These are phyloP conservation scores for Equus przewalskii DNA, from an alignment of 2,113 vertebrate species.

Conservation along the genomic window DNA sequence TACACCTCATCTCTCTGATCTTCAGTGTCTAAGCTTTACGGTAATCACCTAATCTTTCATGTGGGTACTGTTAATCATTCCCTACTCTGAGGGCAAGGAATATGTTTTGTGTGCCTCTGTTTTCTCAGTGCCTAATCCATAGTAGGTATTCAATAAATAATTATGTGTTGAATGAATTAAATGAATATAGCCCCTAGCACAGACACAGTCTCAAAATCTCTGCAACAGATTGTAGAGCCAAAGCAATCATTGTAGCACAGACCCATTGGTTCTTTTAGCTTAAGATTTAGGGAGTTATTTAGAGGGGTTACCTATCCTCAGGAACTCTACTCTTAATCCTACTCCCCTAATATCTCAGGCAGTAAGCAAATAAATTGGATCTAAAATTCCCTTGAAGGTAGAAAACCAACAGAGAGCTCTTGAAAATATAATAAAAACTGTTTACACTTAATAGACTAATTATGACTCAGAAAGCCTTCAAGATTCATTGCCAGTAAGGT, in stretches of 20 bases:
- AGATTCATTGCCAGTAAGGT: background rate
- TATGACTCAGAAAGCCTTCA: background rate
- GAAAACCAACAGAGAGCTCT: background rate
- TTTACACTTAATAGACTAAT: background rate
- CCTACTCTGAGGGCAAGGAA: background rate
- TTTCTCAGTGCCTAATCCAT: background rate
- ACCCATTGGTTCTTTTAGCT: background rate
- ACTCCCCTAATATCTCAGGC: background rate
- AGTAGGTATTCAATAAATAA: background rate
- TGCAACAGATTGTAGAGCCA: background rate
- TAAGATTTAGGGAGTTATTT: background rate
- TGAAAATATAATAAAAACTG: background rate
- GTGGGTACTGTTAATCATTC: background rate
- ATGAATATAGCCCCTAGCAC: background rate
- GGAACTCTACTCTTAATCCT: background rate
- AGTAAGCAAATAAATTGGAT: background rate
- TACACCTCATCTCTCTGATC: background rate
- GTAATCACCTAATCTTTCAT: background rate
- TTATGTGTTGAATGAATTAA: background rate
- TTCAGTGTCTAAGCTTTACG: background rate
- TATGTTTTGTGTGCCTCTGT: background rate
- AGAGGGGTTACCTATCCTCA: background rate
- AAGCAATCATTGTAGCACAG: background rate
- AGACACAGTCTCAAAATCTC: background rate
- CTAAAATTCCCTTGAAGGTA: background rate